phyloP scores from a whole-genome alignment of 2,113 vertebrate genomes.

The Dicerorhinus sumatrensis region DNA sequence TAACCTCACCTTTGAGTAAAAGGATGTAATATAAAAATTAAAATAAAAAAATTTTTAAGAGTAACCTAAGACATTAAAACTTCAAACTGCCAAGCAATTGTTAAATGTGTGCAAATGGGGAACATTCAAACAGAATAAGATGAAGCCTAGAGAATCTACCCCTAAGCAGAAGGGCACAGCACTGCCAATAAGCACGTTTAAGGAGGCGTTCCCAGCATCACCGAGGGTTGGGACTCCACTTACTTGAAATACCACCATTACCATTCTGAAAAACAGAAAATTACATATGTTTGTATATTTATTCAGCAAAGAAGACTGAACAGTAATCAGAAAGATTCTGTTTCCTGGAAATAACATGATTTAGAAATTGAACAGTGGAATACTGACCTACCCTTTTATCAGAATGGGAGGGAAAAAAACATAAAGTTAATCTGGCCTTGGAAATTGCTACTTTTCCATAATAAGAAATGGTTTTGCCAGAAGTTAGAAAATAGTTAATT shows the following conservation, averaged over 20 bases:
- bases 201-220: neutral
- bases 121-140: neutral
- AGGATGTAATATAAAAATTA: neutral
- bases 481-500: conserved; percentile 20
- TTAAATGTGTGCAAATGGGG: neutral
- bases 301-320: neutral
- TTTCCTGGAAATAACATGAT: neutral
- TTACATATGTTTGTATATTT: neutral
- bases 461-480: neutral
- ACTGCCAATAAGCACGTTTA: neutral
- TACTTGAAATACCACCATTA: neutral
- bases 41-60: neutral
- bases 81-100: neutral
- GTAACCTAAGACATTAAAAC: neutral
- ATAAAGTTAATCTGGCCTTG: neutral
- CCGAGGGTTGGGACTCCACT: neutral
- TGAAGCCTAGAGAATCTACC: neutral
- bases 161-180: neutral
- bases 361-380: neutral
- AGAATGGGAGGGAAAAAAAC: neutral
- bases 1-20: neutral
- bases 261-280: neutral
- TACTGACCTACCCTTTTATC: neutral
- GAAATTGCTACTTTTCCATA: neutral
- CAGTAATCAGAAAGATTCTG: neutral